Base-by-base conservation (phyloP, 1,140 invertebrate genomes). In the Eumeta japonica region DNA sequence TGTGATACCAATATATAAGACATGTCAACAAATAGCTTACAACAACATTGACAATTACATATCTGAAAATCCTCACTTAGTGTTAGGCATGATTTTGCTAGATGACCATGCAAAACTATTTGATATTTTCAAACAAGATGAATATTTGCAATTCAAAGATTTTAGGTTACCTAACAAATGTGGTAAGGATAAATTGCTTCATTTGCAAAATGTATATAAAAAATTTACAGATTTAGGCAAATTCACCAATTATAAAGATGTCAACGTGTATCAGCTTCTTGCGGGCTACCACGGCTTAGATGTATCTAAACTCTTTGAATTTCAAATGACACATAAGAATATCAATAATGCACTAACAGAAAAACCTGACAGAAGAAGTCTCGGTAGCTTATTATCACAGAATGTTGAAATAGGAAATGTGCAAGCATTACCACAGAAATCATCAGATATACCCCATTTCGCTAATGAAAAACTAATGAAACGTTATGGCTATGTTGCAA, bases 401-500 rank as follows among this genome's bases (percentile, higher is more conserved):
- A 62, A 74, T 14, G 45, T 64, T 2, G 55, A 71, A 37, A 57
- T 71, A 0, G 42, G 45, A 17, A 47, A 48, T 24, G 54, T 70
- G 11, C 67, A 71, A 45, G 41, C 52, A 11, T 43, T 74, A 10
- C 52, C 60, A 1, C 65, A 76, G 58, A 55, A 60, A 67, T 46
- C 66, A 2, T 50, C 62, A 24, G 58, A 76, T 35, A 72, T 83
- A 61, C 81, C 81, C 10, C 61, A 79, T 52, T 85, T 85, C 55
- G 73, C 71, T 14, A 77, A 70, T 43, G 67, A 74, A 41, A 66
- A 72, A 46, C 59, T 84, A 0, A 68, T 80, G 45, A 73, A 79
- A 46, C 78, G 77, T 45, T 81, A 81, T 58, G 82, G 81, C 10
- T 78, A 83, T 52, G 73, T 78, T 15, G 81, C 83, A 38, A 77